Conservation (phyloP, 2,888 invertebrate species). For the Synergus japonicus region DNA sequence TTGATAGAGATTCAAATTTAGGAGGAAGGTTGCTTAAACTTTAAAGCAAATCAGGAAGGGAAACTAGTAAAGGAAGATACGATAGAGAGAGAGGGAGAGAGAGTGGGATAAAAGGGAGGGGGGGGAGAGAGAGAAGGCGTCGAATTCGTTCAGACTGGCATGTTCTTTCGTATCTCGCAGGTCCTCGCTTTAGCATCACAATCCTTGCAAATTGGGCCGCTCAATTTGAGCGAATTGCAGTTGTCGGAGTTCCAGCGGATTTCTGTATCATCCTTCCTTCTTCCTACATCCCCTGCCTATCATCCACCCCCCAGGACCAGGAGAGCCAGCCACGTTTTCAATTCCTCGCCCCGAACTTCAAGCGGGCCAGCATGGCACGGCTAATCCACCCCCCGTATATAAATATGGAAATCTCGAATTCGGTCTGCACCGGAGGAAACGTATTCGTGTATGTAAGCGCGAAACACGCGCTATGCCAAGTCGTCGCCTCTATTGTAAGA, state of each 20-base stretch:
- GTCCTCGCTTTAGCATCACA: conserved; percentile 66
- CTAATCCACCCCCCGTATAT: conserved; percentile 54
- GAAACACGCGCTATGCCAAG: conserved; percentile 33
- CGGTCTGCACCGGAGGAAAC: conserved; percentile 9
- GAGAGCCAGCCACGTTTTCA: conserved; percentile 49
- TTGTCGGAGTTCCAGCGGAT: conserved; percentile 51
- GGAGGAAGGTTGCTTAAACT: conserved; percentile 24
- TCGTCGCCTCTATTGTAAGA: conserved; percentile 35
- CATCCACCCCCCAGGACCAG: conserved; percentile 27
- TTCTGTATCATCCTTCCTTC: conserved; percentile 47
- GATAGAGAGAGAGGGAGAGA: conserved; percentile 5
- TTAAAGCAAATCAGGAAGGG: not conserved
- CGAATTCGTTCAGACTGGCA: conserved; percentile 9
- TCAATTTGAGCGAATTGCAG: conserved; percentile 68
- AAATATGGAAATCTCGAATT: conserved; percentile 53
- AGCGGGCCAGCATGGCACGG: conserved; percentile 28
- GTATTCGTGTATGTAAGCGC: conserved; percentile 40
- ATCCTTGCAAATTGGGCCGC: conserved; percentile 69
- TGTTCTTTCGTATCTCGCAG: conserved; percentile 41
- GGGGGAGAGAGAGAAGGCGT: not conserved
- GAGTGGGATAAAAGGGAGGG: not conserved
- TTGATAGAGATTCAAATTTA: conserved; percentile 8
- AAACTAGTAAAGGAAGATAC: not conserved
- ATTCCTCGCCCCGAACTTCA: conserved; percentile 51
- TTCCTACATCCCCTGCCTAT: conserved; percentile 37